phyloP scores from a whole-genome alignment of 2,888 invertebrate species.

The Amblyteles armatorius region DNA sequence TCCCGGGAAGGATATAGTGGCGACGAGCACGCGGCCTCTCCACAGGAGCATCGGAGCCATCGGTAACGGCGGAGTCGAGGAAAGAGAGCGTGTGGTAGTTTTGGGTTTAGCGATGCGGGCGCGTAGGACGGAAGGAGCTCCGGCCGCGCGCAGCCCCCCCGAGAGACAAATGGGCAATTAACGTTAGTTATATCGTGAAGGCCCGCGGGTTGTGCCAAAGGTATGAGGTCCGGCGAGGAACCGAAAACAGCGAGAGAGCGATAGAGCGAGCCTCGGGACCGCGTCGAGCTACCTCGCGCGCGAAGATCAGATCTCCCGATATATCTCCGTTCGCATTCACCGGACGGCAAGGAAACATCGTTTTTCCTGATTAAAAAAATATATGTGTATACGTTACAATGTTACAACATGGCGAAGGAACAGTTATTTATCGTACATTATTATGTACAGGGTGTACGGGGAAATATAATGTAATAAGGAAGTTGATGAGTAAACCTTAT shows the following conservation, averaged over 20 bases:
- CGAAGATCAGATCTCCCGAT: constrained; percentile 66
- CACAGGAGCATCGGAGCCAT: constrained; percentile 11
- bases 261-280: constrained; percentile 35
- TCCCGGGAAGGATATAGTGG: constrained; percentile 34
- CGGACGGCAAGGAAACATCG: constrained; percentile 35
- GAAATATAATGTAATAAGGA: too few relatives aligned
- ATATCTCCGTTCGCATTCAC: constrained; percentile 37
- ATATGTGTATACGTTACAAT: not conserved
- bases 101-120: constrained; percentile 54
- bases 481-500: too few relatives aligned
- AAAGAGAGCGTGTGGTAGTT: constrained; percentile 50
- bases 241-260: constrained; percentile 23
- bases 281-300: constrained; percentile 35
- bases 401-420: not conserved
- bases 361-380: constrained; percentile 48
- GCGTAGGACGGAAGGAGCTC: constrained; percentile 67
- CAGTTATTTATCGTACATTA: too few relatives aligned
- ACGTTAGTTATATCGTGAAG: constrained; percentile 67
- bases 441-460: too few relatives aligned
- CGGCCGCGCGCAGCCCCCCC: constrained; percentile 53
- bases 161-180: constrained; percentile 69
- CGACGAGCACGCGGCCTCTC: constrained; percentile 28
- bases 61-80: constrained; percentile 7
- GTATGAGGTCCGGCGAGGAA: not conserved
- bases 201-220: constrained; percentile 46